Base-by-base conservation (phyloP, 2,113 vertebrate genomes). In the Thermophis baileyi region DNA sequence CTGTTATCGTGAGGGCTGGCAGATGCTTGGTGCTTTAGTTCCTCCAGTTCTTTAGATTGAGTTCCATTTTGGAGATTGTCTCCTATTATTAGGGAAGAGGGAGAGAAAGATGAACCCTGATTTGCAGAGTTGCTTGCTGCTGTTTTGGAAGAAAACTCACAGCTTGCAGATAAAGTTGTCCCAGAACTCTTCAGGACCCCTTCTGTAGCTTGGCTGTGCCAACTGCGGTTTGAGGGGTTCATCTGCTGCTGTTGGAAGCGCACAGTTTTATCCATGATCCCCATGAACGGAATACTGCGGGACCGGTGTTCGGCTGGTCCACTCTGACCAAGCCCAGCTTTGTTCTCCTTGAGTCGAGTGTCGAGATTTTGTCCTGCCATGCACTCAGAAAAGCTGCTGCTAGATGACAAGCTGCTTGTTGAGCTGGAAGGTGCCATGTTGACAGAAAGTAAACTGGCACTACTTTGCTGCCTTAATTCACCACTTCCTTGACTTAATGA, bases 211-310 rank as follows among this genome's bases (percentile, higher is more conserved):
- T 98, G 98, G 89, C 98, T 96, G 90, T 98, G 97, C 99, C 99
- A 98, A 63, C 97, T 94, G 87, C 99, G 98, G 91, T 90, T 89
- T 0, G 97, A 87, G 50, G 89, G 74, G 54, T 53, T 93, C 46
- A 87, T 49, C 14, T 93, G 97, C 5, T 98, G 98, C 94, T 97
- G 98, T 89, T 99, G 98, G 92, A 98, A 99, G 93, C 99, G 97
- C 0, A 98, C 99, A 0, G 98, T 99, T 97, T 99, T 99, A 95
- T 99, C 99, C 94, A 96, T 99, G 95, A 99, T 97, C 18, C 99
- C 99, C 99, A 99, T 99, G 90, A 99, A 99, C 0, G 98, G 98
- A 0, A 98, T 98, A 0, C 95, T 98, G 90, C 99, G 98, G 27
- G 98, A 98, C 89, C 99, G 98, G 95, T 98, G 98, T 46, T 99